Conservation (phyloP, 2,888 invertebrate genomes). For the Steinernema scapterisci region DNA sequence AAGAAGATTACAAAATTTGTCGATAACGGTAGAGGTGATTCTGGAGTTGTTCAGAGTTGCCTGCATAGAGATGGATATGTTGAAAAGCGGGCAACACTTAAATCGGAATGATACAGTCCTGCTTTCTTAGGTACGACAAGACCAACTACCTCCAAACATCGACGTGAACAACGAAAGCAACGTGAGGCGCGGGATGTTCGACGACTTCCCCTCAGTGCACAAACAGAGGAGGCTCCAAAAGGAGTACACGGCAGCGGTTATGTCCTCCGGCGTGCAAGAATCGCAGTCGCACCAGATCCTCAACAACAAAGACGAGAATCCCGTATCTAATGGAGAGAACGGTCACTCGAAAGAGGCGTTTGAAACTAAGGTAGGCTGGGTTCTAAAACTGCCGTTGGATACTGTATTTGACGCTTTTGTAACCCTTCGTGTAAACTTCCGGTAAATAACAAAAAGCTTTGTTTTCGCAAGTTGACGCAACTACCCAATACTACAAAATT, state of each 20-base stretch:
- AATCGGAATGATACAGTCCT: too few species aligned
- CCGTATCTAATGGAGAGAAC: not conserved
- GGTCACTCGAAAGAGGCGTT: not conserved
- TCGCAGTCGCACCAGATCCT: conserved; percentile 45
- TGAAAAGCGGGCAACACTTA: too few species aligned
- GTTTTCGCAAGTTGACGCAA: too few species aligned
- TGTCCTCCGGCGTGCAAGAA: conserved; percentile 35
- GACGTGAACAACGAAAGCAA: conserved; percentile 41
- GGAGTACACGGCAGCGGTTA: conserved; percentile 33
- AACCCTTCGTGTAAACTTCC: too few species aligned
- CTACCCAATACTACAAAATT: too few species aligned
- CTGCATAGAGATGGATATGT: too few species aligned
- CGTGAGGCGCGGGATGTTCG: conserved; percentile 44
- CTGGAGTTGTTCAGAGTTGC: too few species aligned
- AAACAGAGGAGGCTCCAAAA: conserved; percentile 33
- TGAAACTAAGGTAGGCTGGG: not conserved
- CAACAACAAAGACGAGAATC: not conserved
- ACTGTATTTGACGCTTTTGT: too few species aligned
- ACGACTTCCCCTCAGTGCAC: conserved; percentile 56
- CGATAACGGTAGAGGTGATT: too few species aligned
- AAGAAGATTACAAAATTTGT: not conserved
- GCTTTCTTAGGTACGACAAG: conserved; percentile 53
- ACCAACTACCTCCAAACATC: conserved; percentile 56
- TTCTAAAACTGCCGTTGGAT: not conserved
- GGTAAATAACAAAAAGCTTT: too few species aligned